These are phyloP conservation scores for Reticulitermes lucifugus DNA, from an alignment of 2,888 invertebrate species.

Conservation along the genomic window DNA sequence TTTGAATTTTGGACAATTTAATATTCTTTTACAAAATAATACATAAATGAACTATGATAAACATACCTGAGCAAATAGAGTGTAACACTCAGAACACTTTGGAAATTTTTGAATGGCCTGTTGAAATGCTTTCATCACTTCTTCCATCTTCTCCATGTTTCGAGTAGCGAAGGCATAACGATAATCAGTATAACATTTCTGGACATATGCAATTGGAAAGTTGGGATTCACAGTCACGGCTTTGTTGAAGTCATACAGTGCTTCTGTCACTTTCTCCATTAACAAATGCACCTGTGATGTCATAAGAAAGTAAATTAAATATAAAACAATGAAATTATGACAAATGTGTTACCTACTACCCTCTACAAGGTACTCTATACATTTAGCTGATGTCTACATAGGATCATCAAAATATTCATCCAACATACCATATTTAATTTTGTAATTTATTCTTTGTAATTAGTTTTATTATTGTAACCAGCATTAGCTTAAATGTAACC, in stretches of 20 bases:
- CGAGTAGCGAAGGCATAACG: constrained; percentile 73
- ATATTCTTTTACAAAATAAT: no score
- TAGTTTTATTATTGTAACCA: no score
- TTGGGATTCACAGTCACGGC: constrained; percentile 85
- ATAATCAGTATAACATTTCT: constrained; percentile 92
- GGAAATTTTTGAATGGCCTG: constrained; percentile 83
- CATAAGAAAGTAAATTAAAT: no score
- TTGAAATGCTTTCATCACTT: constrained; percentile 80
- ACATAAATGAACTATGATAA: neutral
- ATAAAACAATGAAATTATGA: no score
- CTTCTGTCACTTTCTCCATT: constrained; percentile 83
- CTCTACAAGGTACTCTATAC: no score
- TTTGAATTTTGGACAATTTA: no score
- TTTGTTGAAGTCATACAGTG: constrained; percentile 84
- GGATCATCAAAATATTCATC: no score
- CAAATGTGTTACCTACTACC: no score
- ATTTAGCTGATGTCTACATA: no score
- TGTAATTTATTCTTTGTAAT: no score
- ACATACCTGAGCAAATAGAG: constrained; percentile 86
- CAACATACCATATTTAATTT: no score
- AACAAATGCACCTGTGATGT: constrained; percentile 80
- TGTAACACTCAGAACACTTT: constrained; percentile 86
- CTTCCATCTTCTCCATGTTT: constrained; percentile 72
- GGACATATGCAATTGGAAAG: constrained; percentile 88
- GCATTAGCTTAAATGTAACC: no score